Base-by-base conservation (phyloP, 2,888 invertebrate species). In the Pseudococcus viburni region DNA sequence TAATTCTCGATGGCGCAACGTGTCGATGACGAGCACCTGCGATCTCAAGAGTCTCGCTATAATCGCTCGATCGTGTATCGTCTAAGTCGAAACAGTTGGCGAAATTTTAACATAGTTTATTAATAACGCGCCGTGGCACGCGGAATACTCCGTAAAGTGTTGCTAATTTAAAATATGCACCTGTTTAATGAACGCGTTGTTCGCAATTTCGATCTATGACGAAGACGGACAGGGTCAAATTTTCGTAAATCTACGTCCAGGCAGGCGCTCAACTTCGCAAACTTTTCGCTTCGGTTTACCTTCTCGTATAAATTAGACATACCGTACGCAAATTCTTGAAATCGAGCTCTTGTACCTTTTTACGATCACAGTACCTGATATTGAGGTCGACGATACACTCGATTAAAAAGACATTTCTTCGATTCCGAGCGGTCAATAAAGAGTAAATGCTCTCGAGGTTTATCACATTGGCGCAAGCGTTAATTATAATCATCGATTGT, bases 81-180 rank as follows among this genome's bases (percentile, higher is more conserved):
- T n/a, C n/a, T n/a, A 33, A 33, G 26, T 33, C 39, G 17, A 26
- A 42, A 42, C 42, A 39, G 80, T 80, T 80, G 80, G 80, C 80
- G 80, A 80, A 80, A 80, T 80, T 80, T 80, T 80, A 73, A 73
- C 68, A 8, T 9, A 80, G 80, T 80, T 80, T 80, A 80, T 80
- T 80, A 80, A 80, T 80, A 80, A 80, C 80, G n/a, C 73, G 73
- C 15, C 77, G 26, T 11, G 26, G 26, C 68, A 11, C 68, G 26
- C 22, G 12, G 42, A 80, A 80, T 80, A 80, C 80, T 3, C 26
- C 26, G 26, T 42, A 42, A 80, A 80, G 80, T 80, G 80, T 80
- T 80, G 17, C 80, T 80, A 80, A 80, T 80, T 80, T 80, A 80
- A 80, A 80, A 42, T 80, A 80, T 80, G 80, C 80, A 80, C 80